A percentile compares a stretch with the other conserved stretches of the same genome.
phyloP scores from a whole-genome alignment of 2,797 vertebrate species.

The Mormyrus proboscirostris region DNA sequence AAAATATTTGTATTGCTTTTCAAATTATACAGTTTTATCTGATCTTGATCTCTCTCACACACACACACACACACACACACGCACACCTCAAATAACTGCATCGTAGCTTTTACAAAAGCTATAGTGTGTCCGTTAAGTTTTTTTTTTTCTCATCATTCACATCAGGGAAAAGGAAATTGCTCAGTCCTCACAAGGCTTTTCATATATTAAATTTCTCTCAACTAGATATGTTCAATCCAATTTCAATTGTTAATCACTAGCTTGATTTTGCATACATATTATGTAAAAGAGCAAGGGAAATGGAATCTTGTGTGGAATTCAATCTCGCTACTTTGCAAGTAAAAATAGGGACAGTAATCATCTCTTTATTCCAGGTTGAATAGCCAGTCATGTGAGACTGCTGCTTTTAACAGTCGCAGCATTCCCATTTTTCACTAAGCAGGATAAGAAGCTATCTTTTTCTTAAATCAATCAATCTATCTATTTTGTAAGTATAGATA shows the following conservation, averaged over 20 bases:
- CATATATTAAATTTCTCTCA: constrained; percentile 17
- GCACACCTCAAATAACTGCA: background rate
- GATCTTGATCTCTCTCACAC: background rate
- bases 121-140: background rate
- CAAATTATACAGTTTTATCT: background rate
- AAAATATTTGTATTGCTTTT: background rate
- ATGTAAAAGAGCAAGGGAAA: constrained; percentile 10
- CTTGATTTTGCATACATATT: constrained; percentile 12
- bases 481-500: too few species aligned
- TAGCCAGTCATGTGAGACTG: constrained; percentile 5
- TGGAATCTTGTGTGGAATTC: background rate
- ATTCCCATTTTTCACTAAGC: background rate
- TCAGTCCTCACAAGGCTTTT: constrained; percentile 4
- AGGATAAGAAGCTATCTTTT: background rate
- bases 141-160: background rate
- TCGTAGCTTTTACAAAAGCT: background rate
- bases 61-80: background rate
- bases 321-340: constrained; percentile 15
- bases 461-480: too few species aligned
- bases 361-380: constrained; percentile 1
- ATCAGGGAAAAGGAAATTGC: background rate
- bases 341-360: constrained; percentile 11
- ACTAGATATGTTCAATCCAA: constrained; percentile 13
- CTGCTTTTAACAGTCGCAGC: background rate
- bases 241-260: constrained; percentile 19